phyloP scores from a whole-genome alignment of 1,140 invertebrate genomes.

The Leptinotarsa texana region DNA sequence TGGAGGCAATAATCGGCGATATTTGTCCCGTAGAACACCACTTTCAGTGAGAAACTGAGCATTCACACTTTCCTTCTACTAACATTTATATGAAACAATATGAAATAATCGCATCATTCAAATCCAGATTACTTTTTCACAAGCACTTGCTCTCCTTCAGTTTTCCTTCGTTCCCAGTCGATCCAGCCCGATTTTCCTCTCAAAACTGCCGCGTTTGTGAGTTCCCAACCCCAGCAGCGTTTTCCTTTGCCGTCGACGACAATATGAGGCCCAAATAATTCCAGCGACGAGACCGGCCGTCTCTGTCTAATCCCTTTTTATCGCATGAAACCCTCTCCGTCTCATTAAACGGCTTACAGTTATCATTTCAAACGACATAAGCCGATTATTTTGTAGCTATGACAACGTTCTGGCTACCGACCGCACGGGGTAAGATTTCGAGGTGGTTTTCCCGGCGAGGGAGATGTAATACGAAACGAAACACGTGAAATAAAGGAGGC shows the following conservation, averaged over 20 bases:
- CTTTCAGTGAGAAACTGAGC: no score
- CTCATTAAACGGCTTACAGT: slow-evolving; percentile 31
- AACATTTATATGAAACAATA: no score
- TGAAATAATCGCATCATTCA: no score
- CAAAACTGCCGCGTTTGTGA: not conserved
- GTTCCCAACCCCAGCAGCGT: not conserved
- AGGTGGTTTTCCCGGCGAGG: slow-evolving; percentile 4
- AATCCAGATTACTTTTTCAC: no score
- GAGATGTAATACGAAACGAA: not conserved
- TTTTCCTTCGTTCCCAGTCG: no score
- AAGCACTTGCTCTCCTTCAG: no score
- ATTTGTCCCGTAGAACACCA: no score
- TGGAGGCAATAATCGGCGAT: no score
- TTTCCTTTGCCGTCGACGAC: slow-evolving; percentile 1
- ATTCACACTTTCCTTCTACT: no score
- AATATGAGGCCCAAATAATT: slow-evolving; percentile 10
- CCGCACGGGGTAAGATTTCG: slow-evolving; percentile 8
- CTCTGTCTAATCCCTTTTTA: slow-evolving; percentile 25
- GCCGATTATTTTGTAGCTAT: slow-evolving; percentile 32
- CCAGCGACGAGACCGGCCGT: not conserved
- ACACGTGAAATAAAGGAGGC: not conserved
- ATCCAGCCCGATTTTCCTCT: not conserved
- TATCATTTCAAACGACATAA: slow-evolving; percentile 30
- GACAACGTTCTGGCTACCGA: slow-evolving; percentile 18
- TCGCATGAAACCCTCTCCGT: slow-evolving; percentile 18